Evolutionary conservation across 2,888 invertebrate species (phyloP).

Genomic region (Charanyca ferruginea): DNA sequence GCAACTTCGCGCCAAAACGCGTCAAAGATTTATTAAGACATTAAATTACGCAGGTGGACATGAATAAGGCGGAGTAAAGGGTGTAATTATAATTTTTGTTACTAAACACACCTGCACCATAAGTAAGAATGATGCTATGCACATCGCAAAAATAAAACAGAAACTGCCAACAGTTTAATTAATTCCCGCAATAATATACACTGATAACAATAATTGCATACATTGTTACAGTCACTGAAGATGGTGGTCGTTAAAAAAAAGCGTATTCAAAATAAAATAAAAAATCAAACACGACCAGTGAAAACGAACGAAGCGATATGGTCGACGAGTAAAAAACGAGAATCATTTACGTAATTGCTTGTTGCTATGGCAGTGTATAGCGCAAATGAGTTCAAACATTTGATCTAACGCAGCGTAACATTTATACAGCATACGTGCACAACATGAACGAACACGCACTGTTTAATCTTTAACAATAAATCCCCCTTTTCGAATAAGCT

Average conservation of each 20-base stretch:
- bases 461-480: constrained; percentile 51
- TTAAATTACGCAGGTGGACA: constrained; percentile 52
- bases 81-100: constrained; percentile 54
- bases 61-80: constrained; percentile 42
- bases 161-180: constrained; percentile 50
- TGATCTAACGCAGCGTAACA: constrained; percentile 64
- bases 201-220: constrained; percentile 66
- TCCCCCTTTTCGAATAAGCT: constrained; percentile 56
- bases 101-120: constrained; percentile 35
- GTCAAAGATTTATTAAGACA: constrained; percentile 52
- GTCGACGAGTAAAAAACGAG: constrained; percentile 65
- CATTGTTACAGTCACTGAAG: constrained; percentile 69
- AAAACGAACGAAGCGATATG: constrained; percentile 67
- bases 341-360: constrained; percentile 70
- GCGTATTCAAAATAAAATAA: constrained; percentile 53
- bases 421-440: constrained; percentile 62
- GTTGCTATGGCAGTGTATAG: constrained; percentile 70
- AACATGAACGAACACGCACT: constrained; percentile 38
- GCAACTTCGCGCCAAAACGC: constrained; percentile 42
- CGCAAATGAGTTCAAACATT: constrained; percentile 65
- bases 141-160: constrained; percentile 50
- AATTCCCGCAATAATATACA: constrained; percentile 56
- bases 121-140: constrained; percentile 38
- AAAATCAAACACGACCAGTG: constrained; percentile 59
- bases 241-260: constrained; percentile 57